phyloP scores from a whole-genome alignment of 1,140 invertebrate species.

The Trichogramma pretiosum region DNA sequence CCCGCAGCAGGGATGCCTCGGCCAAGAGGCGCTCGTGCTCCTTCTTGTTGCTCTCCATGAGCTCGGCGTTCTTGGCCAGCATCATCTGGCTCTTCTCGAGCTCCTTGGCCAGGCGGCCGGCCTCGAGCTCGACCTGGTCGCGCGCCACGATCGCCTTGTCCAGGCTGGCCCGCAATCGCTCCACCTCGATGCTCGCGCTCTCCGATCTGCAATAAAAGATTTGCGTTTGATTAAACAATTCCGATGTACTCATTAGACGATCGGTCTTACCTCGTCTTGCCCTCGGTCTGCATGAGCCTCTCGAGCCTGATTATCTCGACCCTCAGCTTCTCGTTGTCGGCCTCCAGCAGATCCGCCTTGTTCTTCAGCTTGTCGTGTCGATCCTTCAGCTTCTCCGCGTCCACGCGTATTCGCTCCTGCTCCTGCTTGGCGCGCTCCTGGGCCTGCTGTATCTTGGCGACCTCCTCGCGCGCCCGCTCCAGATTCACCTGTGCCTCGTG shows the following conservation, averaged over 20 bases:
- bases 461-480: slow-evolving; percentile 67
- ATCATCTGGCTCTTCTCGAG: slow-evolving; percentile 77
- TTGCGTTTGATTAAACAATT: too few relatives aligned
- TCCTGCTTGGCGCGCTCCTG: slow-evolving; percentile 72
- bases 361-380: slow-evolving; percentile 72
- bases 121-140: slow-evolving; percentile 75
- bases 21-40: slow-evolving; percentile 74
- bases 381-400: slow-evolving; percentile 76
- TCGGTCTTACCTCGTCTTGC: slow-evolving; percentile 33
- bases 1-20: slow-evolving; percentile 69
- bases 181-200: slow-evolving; percentile 60
- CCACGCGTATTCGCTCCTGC: slow-evolving; percentile 70
- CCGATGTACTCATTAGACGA: too few relatives aligned
- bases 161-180: slow-evolving; percentile 72
- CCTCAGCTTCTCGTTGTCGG: slow-evolving; percentile 65
- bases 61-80: slow-evolving; percentile 71
- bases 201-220: slow-evolving; percentile 24
- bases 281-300: slow-evolving; percentile 51
- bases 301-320: slow-evolving; percentile 61
- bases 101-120: slow-evolving; percentile 74
- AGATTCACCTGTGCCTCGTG: slow-evolving; percentile 72
- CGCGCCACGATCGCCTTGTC: slow-evolving; percentile 73
- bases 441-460: slow-evolving; percentile 57
- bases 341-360: slow-evolving; percentile 58
- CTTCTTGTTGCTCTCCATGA: slow-evolving; percentile 66